These are phyloP conservation scores for Salvelinus namaycush DNA, from an alignment of 2,113 vertebrate species.

Conservation along the genomic window DNA sequence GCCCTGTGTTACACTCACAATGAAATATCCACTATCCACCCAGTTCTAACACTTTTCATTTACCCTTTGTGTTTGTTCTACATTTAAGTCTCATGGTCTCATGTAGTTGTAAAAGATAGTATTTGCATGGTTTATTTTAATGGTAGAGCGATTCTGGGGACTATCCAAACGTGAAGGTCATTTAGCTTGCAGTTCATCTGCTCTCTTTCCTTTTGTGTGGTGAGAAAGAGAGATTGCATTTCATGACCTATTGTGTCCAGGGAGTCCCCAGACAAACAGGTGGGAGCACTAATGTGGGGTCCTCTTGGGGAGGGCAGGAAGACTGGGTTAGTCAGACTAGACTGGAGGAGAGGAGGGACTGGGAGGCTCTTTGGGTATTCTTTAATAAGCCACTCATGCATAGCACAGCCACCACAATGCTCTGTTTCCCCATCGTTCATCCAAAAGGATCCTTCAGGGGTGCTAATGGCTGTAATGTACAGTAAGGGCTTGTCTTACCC, in stretches of 20 bases:
- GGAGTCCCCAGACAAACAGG: slow-evolving; percentile 80
- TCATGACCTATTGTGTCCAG: slow-evolving; percentile 73
- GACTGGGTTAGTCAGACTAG: slow-evolving; percentile 56
- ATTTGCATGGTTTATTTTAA: slow-evolving; percentile 71
- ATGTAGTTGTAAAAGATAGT: slow-evolving; percentile 46
- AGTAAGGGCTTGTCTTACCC: slow-evolving; percentile 59
- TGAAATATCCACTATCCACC: slow-evolving; percentile 53
- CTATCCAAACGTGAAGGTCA: slow-evolving; percentile 66
- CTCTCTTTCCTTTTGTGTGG: slow-evolving; percentile 67
- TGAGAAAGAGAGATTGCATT: slow-evolving; percentile 68
- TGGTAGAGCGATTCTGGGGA: slow-evolving; percentile 60
- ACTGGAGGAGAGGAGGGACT: slow-evolving; percentile 53
- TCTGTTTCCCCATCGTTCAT: slow-evolving; percentile 54
- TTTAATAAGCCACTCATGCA: slow-evolving; percentile 79
- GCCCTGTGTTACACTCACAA: slow-evolving; percentile 47
- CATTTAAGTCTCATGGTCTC: slow-evolving; percentile 59
- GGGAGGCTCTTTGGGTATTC: slow-evolving; percentile 68
- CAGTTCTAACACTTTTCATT: slow-evolving; percentile 35
- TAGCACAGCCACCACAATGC: slow-evolving; percentile 73
- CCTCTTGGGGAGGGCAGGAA: slow-evolving; percentile 58
- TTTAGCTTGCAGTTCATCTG: slow-evolving; percentile 72
- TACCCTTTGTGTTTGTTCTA: slow-evolving; percentile 39
- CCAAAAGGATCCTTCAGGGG: slow-evolving; percentile 61
- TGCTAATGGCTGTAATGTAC: slow-evolving; percentile 57
- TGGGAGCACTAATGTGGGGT: slow-evolving; percentile 84